phyloP scores from a whole-genome alignment of 2,797 vertebrate genomes.

The Mastacembelus armatus region DNA sequence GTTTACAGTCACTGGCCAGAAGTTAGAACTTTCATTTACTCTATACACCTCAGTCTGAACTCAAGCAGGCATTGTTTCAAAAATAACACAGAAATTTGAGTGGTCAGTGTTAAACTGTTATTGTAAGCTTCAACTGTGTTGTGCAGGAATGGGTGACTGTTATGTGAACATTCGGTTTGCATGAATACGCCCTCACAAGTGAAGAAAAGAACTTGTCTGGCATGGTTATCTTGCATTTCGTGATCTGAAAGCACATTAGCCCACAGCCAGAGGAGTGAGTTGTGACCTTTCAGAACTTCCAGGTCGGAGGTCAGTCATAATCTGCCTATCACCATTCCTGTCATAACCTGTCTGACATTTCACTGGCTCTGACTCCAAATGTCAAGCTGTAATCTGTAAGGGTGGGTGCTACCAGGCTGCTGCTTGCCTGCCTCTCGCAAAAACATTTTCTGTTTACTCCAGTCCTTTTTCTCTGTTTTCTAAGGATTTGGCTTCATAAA shows the following conservation, averaged over 20 bases:
- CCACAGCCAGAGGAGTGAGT: constrained; percentile 52
- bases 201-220: constrained; percentile 39
- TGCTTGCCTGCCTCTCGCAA: constrained; percentile 24
- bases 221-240: constrained; percentile 32
- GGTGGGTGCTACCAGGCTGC: constrained; percentile 43
- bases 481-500: constrained; percentile 50
- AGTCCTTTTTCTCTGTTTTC: constrained; percentile 31
- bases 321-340: constrained; percentile 83
- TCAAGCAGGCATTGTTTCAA: too few relatives aligned
- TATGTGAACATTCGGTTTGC: not conserved
- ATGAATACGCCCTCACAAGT: constrained; percentile 9
- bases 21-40: not conserved
- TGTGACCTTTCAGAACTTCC: constrained; percentile 75
- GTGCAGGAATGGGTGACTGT: too few relatives aligned
- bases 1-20: not conserved
- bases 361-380: constrained; percentile 79
- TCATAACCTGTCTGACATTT: constrained; percentile 84
- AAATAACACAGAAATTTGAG: not conserved
- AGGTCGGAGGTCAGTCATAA: constrained; percentile 81
- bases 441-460: constrained; percentile 42
- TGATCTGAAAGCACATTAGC: constrained; percentile 62
- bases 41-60: too few relatives aligned
- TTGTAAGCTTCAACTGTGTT: too few relatives aligned
- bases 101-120: not conserved
- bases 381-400: constrained; percentile 79